These are phyloP conservation scores for Adelosebastes latens DNA, from an alignment of 2,797 vertebrate genomes.

Conservation along the genomic window DNA sequence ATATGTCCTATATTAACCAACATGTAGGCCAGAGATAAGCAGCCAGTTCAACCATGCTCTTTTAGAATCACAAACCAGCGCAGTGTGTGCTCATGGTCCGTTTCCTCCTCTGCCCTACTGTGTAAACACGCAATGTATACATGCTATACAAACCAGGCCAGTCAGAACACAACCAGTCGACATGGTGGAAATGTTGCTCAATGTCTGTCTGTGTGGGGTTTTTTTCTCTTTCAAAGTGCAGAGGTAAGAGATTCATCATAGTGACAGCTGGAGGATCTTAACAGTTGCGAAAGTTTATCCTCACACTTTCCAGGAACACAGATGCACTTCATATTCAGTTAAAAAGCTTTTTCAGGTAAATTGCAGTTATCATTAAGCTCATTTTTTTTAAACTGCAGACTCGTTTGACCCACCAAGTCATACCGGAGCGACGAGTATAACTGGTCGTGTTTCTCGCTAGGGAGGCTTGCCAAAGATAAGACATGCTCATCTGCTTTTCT, in stretches of 20 bases:
- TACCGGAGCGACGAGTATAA: slow-evolving; percentile 14
- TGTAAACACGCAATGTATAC: slow-evolving; percentile 52
- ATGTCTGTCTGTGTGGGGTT: slow-evolving; percentile 23
- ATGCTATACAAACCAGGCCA: slow-evolving; percentile 35
- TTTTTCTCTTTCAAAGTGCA: slow-evolving; percentile 47
- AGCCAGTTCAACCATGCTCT: slow-evolving; percentile 33
- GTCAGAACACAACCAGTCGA: slow-evolving; percentile 46
- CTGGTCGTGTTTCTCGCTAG: slow-evolving; percentile 21
- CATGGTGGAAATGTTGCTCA: slow-evolving; percentile 69
- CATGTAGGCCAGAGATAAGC: slow-evolving; percentile 66
- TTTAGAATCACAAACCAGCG: slow-evolving; percentile 60
- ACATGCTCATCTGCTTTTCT: not conserved
- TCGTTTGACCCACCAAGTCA: not conserved
- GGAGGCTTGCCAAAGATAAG: slow-evolving; percentile 10
- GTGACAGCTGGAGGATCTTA: slow-evolving; percentile 27
- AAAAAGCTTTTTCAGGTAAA: not conserved
- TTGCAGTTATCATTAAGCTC: not conserved
- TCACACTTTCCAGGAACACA: slow-evolving; percentile 53
- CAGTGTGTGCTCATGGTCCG: slow-evolving; percentile 40
- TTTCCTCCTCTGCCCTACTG: slow-evolving; percentile 52
- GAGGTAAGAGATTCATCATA: slow-evolving; percentile 53
- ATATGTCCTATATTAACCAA: slow-evolving; percentile 27
- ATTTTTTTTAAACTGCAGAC: not conserved
- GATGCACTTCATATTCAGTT: slow-evolving; percentile 26
- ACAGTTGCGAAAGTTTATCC: slow-evolving; percentile 58